Conservation (phyloP, 2,113 vertebrate genomes). For the Chauna torquata region DNA sequence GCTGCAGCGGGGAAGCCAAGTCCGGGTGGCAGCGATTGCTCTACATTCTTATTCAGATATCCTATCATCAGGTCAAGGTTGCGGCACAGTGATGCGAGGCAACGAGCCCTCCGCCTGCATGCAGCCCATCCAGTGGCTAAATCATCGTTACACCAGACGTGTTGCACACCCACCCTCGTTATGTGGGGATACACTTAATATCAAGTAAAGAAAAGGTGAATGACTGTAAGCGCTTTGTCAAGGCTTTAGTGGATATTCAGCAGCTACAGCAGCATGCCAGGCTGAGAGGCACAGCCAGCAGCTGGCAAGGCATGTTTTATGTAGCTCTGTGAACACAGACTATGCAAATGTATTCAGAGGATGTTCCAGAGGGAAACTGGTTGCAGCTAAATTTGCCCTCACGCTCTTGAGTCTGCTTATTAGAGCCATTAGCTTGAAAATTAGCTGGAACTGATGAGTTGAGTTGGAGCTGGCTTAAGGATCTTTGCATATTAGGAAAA, state of each 20-base stretch:
- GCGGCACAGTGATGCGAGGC: not conserved
- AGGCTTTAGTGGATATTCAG: not conserved
- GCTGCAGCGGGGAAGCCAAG: constrained; percentile 14
- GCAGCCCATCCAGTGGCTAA: not conserved
- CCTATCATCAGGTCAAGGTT: not conserved
- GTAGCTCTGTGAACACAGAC: not conserved
- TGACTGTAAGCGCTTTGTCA: not conserved
- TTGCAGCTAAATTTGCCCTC: constrained; percentile 55
- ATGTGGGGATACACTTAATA: not conserved
- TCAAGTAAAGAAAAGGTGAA: not conserved
- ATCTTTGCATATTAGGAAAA: constrained; percentile 29
- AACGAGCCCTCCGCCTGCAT: not conserved
- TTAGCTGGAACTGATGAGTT: constrained; percentile 43
- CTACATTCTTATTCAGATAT: not conserved
- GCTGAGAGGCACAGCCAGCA: not conserved
- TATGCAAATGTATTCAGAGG: constrained; percentile 57
- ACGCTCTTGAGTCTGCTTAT: constrained; percentile 48
- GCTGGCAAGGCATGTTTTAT: constrained; percentile 17
- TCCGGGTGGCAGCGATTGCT: not conserved
- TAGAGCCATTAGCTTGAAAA: constrained; percentile 46
- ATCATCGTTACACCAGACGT: not conserved
- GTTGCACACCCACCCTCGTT: not conserved
- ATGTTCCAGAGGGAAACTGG: constrained; percentile 40
- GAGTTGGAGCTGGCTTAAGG: constrained; percentile 9
- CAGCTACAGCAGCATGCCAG: not conserved